Evolutionary conservation across 2,797 vertebrate genomes (phyloP), one percentile per base, ranked within the genome.

Genomic region (Kryptopterus vitreolus): DNA sequence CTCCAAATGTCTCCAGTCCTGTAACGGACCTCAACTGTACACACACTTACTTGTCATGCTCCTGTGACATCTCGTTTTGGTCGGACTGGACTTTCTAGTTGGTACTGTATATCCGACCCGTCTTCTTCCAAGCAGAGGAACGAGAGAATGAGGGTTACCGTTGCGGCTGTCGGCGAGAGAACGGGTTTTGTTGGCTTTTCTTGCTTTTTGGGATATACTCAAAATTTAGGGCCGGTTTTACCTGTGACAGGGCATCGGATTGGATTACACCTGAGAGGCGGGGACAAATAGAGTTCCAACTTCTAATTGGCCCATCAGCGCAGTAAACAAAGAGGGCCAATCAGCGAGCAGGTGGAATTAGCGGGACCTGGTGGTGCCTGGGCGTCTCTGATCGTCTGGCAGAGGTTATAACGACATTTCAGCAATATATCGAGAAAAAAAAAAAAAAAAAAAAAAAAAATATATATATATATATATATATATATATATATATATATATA

Each of bases 21-120:
- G 38, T 70, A 81, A 70, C 76, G 86, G 89, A 89, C 78, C 86
- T 76, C 57, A 82, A 92, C 84, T 86, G 88, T 87, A 88, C 11
- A 77, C 66, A 86, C 92, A 91, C 96, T 96, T 96, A 98, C 96
- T 96, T 98, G 95, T 98, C 97, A 96, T 96, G 97, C 90, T 99
- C 97, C 93, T 99, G 96, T 96, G 96, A 97, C 97, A 98, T 99
- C 93, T 95, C 94, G 90, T 91, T 78, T 92, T 92, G 95, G 96
- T 95, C 93, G 94, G 97, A 98, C 97, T 97, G 96, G 97, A 98
- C 96, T 94, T 94, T 97, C 97, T 93, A 95, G 97, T 98, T 96
- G 92, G 95, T 95, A 94, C 95, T 95, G 95, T 95, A 94, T 94
- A 94, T 95, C 94, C 94, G 94, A 95, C 93, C 94, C 92, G 93